Base-by-base conservation (phyloP, 2,113 vertebrate genomes). In the Pterocles gutturalis region DNA sequence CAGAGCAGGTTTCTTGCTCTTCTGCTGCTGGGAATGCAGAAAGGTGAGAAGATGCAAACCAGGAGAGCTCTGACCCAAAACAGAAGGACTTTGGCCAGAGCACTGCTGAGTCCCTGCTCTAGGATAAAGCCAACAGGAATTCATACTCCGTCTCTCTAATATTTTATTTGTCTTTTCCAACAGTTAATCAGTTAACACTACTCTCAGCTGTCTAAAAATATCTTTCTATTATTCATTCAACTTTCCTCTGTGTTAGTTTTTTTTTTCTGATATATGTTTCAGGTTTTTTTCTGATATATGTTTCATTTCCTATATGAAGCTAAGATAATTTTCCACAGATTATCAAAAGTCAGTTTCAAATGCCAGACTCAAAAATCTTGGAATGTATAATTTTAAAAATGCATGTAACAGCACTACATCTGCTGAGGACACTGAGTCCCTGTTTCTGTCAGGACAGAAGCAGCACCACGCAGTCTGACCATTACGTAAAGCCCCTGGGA, bases 371-470 rank as follows among this genome's bases (percentile, higher is more conserved):
- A 75, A 90, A 94, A 78, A 45, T 90, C 48, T 55, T 75, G 72
- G 90, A 95, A 97, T 91, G 83, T 51, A 83, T 83, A 25, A 96
- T 94, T 97, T 96, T 87, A 90, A 90, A 97, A 97, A 97, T 92
- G 90, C 80, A 96, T 94, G 97, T 98, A 85, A 91, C 89, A 98
- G 97, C 97, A 98, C 13, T 94, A 96, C 97, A 93, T 83, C 65
- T 92, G 53, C 65, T 41, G 83, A 64, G 86, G 87, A 98, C 97
- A 98, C 81, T 96, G 76, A 92, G 84, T 71, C 77, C 73, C 98
- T 98, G 93, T 98, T 98, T 90, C 78, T 75, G 41, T 89, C 86
- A 70, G 66, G 91, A 94, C 4, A 49, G 71, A 93, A 94, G 90
- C 92, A 96, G 89, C 49, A 73, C 57, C 93, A 34, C 6, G 0